Evolutionary conservation across 1,140 invertebrate genomes (phyloP), one percentile per base, ranked within the genome.

Genomic region (Nymphalis io): DNA sequence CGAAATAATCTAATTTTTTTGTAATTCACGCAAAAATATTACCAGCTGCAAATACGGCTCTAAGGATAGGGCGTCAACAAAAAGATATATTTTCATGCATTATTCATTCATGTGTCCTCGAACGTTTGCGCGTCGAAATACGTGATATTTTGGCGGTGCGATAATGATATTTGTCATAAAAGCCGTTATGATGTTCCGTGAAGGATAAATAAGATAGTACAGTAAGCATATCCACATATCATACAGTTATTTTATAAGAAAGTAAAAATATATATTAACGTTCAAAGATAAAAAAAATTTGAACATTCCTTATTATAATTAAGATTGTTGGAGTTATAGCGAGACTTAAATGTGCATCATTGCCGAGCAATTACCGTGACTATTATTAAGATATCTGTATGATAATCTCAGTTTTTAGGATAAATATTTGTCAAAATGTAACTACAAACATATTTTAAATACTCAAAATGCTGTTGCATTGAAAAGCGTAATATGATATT

Each of bases 71-170:
- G 81, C 74, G 77, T 80, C 79, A 76, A 76, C 69, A 74, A 76
- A 84, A 80, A 88, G 88, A 90, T 90, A 87, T 89, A 89, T 88
- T 83, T 88, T 89, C 88, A 89, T 88, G 87, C 82, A 89, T 90
- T 89, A 90, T 89, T 90, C 87, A 89, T 89, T 82, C 80, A 82
- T 79, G 79, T 85, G 85, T 89, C 87, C 83, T 88, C 79, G 81
- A 85, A 83, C 80, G 76, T 85, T 88, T 86, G 87, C 86, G 87
- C 85, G 87, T 84, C 77, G 79, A 72, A 62, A 70, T 70, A 84
- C 80, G 77, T 84, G 80, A 85, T 86, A 87, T 90, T 88, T 87
- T 81, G 80, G 79, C 78, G 76, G 79, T 71, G 80, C 79, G 82
- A 89, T 90, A 90, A 90, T 90, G 87, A 89, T 83, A 84, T 89